phyloP scores from a whole-genome alignment of 1,140 invertebrate species.

The Propsilocerus akamusi region DNA sequence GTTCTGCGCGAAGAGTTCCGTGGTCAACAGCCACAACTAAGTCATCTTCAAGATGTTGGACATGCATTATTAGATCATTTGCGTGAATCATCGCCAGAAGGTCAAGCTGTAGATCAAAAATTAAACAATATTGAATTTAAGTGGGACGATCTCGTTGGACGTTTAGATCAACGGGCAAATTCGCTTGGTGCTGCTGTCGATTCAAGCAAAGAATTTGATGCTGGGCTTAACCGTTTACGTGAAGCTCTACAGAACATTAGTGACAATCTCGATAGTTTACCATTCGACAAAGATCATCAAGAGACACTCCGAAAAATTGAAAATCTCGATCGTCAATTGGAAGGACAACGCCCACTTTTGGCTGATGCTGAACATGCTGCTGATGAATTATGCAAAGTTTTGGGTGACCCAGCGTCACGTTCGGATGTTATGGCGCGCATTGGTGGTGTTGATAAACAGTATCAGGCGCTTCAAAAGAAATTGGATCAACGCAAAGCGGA shows the following conservation, averaged over 20 bases:
- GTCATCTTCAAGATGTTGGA: slow-evolving; percentile 66
- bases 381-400: slow-evolving; percentile 63
- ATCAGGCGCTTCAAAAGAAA: slow-evolving; percentile 72
- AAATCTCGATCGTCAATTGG: slow-evolving; percentile 70
- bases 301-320: slow-evolving; percentile 71
- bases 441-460: slow-evolving; percentile 59
- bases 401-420: slow-evolving; percentile 78
- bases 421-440: slow-evolving; percentile 82
- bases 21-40: slow-evolving; percentile 72
- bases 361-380: slow-evolving; percentile 77
- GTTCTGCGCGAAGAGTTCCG: slow-evolving; percentile 85
- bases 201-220: slow-evolving; percentile 78
- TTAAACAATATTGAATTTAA: slow-evolving; percentile 41
- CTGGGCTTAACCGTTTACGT: slow-evolving; percentile 55
- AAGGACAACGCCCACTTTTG: slow-evolving; percentile 67
- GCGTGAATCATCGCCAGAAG: slow-evolving; percentile 49
- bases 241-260: slow-evolving; percentile 69
- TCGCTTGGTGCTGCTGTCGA: slow-evolving; percentile 73
- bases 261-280: slow-evolving; percentile 68
- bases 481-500: slow-evolving; percentile 77
- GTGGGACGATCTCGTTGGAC: slow-evolving; percentile 59
- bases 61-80: slow-evolving; percentile 54
- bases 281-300: slow-evolving; percentile 66
- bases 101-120: slow-evolving; percentile 46
- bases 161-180: slow-evolving; percentile 64